Conservation (phyloP, 2,797 vertebrate genomes). For the Falco naumanni region DNA sequence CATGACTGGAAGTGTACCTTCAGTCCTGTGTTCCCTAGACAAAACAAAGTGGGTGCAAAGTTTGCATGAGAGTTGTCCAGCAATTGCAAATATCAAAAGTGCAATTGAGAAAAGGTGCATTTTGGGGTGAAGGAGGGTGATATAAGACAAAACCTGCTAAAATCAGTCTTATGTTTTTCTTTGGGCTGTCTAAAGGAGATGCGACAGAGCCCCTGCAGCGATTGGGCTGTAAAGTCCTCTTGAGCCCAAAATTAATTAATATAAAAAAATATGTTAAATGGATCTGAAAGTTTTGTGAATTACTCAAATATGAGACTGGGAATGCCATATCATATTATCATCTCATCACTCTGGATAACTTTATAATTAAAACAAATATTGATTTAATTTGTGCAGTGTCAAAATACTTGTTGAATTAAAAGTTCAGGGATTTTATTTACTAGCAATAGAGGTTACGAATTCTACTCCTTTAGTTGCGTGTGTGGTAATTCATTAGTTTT, state of each 20-base stretch:
- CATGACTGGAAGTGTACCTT: neutral
- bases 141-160: neutral
- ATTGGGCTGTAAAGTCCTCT: neutral
- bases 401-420: neutral
- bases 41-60: neutral
- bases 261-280: neutral
- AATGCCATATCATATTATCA: neutral
- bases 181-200: neutral
- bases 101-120: neutral
- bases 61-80: neutral
- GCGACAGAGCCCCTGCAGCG: neutral
- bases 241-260: neutral
- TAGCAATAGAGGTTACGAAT: neutral
- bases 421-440: neutral
- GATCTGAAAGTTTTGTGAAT: neutral
- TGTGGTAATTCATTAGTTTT: neutral
- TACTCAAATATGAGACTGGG: neutral
- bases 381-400: constrained; percentile 5
- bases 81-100: neutral
- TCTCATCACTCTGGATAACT: neutral
- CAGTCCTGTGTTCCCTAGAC: neutral
- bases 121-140: neutral
- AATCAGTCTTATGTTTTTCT: neutral
- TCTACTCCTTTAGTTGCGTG: neutral
- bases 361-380: neutral